Evolutionary conservation across 2,888 invertebrate species (phyloP).

Genomic region (Eupithecia subfuscata): DNA sequence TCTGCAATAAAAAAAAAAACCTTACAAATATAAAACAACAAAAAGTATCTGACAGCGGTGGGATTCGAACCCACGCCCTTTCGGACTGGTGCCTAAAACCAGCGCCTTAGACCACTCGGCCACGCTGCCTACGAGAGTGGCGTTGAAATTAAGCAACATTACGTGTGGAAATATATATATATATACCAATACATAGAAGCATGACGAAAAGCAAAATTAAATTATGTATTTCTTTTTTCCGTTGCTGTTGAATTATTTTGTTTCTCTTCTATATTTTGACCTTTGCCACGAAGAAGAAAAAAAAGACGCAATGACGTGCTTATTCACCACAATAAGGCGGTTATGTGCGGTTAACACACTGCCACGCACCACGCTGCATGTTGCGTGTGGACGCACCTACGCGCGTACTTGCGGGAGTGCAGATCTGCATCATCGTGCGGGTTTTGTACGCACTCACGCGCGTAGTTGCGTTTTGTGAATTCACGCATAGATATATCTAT

Average conservation of each 20-base stretch:
- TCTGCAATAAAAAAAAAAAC: not conserved
- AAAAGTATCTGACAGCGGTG: slow-evolving; percentile 83
- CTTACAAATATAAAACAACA: slow-evolving; percentile 29
- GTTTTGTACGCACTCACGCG: too few species aligned
- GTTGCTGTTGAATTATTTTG: not conserved
- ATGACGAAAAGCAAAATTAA: not conserved
- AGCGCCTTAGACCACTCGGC: slow-evolving; percentile 88
- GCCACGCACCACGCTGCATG: too few species aligned
- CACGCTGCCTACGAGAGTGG: slow-evolving; percentile 78
- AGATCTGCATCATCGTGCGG: too few species aligned
- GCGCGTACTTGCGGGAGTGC: too few species aligned
- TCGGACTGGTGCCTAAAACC: slow-evolving; percentile 88
- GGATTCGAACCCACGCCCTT: slow-evolving; percentile 90
- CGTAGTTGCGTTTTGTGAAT: too few species aligned
- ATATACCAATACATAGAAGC: not conserved
- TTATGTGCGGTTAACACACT: too few species aligned
- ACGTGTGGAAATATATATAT: not conserved
- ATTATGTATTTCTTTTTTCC: too few species aligned
- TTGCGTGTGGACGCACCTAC: too few species aligned
- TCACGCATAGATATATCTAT: too few species aligned
- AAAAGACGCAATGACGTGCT: not conserved
- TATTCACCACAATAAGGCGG: not conserved
- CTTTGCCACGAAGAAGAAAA: not conserved
- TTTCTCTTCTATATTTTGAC: not conserved
- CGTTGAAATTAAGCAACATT: slow-evolving; percentile 11